Evolutionary conservation across 53 echinoderm and acorn worm genomes (phyloP).

Genomic region (Stichopus horrens): DNA sequence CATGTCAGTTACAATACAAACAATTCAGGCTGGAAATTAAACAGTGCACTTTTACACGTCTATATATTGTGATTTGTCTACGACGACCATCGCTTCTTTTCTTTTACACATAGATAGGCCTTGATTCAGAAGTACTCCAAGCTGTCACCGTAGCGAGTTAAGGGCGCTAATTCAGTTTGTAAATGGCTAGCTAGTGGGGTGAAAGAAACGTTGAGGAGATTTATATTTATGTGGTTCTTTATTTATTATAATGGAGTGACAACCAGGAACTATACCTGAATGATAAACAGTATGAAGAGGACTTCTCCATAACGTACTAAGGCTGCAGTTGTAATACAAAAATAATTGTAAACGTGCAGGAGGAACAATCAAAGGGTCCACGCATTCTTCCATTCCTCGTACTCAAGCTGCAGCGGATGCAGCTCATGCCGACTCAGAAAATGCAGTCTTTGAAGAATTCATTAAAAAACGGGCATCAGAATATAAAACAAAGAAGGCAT

Average conservation of each 20-base stretch:
- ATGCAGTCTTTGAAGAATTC: slow-evolving; percentile 49
- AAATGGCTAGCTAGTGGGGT: too few species aligned
- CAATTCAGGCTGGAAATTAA: too few species aligned
- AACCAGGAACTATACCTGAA: slow-evolving; percentile 16
- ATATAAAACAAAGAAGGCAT: slow-evolving; percentile 18
- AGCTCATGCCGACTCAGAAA: slow-evolving; percentile 44
- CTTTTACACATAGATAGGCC: too few species aligned
- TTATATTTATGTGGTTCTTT: background rate
- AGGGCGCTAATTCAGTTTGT: too few species aligned
- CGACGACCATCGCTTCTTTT: too few species aligned
- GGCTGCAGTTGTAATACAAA: slow-evolving; percentile 22
- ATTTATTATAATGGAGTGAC: background rate
- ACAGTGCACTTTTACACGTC: too few species aligned
- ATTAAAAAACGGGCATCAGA: slow-evolving; percentile 37
- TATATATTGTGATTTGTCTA: too few species aligned
- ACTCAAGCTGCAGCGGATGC: slow-evolving; percentile 50
- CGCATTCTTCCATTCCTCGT: background rate
- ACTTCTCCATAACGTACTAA: background rate
- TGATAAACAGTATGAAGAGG: slow-evolving; percentile 36
- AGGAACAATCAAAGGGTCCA: slow-evolving; percentile 2
- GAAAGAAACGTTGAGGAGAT: background rate
- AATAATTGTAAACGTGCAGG: slow-evolving; percentile 35
- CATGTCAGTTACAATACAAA: too few species aligned
- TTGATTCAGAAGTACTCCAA: too few species aligned
- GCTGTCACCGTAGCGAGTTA: too few species aligned